These are phyloP conservation scores for Enteromius trimaculatus DNA, from an alignment of 2,797 vertebrate genomes.

Conservation along the genomic window DNA sequence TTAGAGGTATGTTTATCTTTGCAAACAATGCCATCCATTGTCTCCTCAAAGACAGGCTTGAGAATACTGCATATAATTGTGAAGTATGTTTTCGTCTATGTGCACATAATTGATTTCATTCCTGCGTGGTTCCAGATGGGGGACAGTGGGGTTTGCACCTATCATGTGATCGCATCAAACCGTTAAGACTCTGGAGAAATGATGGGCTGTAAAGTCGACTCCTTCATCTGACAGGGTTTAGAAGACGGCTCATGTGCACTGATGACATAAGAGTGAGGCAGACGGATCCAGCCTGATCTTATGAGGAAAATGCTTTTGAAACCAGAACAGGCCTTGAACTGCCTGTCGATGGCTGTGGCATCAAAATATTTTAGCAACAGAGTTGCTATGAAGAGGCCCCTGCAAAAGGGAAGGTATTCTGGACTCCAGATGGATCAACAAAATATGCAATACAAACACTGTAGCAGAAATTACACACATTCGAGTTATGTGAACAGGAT, in stretches of 20 bases:
- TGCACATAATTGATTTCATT: slow-evolving; percentile 40
- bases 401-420: slow-evolving; percentile 22
- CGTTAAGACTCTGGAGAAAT: slow-evolving; percentile 23
- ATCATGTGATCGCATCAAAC: slow-evolving; percentile 20
- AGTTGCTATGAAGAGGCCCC: slow-evolving; percentile 16
- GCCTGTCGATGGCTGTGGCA: slow-evolving; percentile 16
- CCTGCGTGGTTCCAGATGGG: slow-evolving; percentile 55
- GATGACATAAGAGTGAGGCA: not conserved
- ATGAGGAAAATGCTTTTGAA: not conserved
- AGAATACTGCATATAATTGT: slow-evolving; percentile 44
- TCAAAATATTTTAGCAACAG: slow-evolving; percentile 21
- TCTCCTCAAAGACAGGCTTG: slow-evolving; percentile 36
- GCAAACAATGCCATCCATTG: slow-evolving; percentile 51
- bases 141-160: slow-evolving; percentile 43
- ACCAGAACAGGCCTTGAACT: slow-evolving; percentile 15
- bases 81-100: slow-evolving; percentile 41
- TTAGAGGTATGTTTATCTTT: slow-evolving; percentile 53
- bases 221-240: slow-evolving; percentile 4
- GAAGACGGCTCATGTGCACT: not conserved
- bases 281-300: not conserved
- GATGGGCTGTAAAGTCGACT: slow-evolving; percentile 39
- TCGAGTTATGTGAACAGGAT: not conserved
- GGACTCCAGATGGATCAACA: slow-evolving; percentile 36
- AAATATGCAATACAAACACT: not conserved
- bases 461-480: slow-evolving; percentile 16